Evolutionary conservation across 2,113 vertebrate genomes (phyloP), one percentile per base, ranked within the genome.

Genomic region (Pelecanoides urinatrix): DNA sequence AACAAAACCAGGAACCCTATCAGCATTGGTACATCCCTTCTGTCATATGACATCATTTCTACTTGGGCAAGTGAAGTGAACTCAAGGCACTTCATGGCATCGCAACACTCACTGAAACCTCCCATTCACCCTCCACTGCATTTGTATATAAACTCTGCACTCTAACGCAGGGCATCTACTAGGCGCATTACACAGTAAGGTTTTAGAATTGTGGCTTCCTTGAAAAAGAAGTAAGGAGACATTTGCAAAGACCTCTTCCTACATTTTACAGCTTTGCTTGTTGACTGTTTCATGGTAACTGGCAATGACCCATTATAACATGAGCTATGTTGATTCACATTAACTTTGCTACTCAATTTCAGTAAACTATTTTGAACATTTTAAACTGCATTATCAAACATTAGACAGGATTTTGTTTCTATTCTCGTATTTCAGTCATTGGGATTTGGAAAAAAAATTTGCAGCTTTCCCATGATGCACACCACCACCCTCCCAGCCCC

Each of bases 81-180:
- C 30, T n/a, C 1, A 0, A 82, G 44, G 29, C 38, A 59, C n/a
- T 18, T 47, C 19, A 47, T 1, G 9, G 52, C 10, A 75, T 61
- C 66, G 42, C 25, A 78, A 6, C 2, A 5, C 11, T 52, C 3
- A 1, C 27, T 56, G 90, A 45, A 78, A 58, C 17, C 53, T 72
- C 25, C 32, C 49, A 61, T 66, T 29, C 27, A 52, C 5, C 4
- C 9, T 40, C 0, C 1, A 8, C 11, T 50, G 18, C 19, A 47
- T 1, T 44, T 80, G 21, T 34, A 44, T 13, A 15, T 16, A 44
- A 86, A 62, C 42, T 74, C 56, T 47, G 17, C 47, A 47, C 47
- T 63, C 8, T 17, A 45, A 73, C 44, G 25, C 45, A 63, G 9
- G 32, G 26, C 25, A 81, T 40, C 68, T 78, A 49, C 56, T 26